phyloP scores from a whole-genome alignment of 2,113 vertebrate genomes.

The Ahaetulla prasina region DNA sequence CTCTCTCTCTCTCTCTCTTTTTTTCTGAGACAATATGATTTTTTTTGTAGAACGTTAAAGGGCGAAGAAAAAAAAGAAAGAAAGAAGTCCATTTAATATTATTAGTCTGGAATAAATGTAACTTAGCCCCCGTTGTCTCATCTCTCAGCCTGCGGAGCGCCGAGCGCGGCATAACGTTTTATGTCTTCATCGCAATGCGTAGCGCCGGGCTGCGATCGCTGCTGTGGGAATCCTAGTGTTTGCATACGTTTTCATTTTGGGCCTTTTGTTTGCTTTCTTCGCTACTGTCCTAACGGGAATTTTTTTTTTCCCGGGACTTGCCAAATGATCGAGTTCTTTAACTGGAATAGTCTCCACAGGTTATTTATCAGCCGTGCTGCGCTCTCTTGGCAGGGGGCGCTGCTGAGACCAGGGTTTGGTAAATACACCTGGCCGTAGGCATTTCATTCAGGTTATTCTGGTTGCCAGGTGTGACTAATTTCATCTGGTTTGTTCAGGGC shows the following conservation, averaged over 20 bases:
- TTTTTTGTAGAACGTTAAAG: constrained; percentile 32
- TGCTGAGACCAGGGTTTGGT: neutral
- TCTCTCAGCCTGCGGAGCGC: constrained; percentile 13
- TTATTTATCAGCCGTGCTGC: neutral
- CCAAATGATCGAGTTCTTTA: constrained; percentile 25
- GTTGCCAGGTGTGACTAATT: neutral
- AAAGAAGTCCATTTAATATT: constrained; percentile 55
- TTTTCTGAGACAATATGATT: neutral
- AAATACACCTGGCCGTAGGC: neutral
- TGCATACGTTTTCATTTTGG: constrained; percentile 69
- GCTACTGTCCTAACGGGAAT: constrained; percentile 60
- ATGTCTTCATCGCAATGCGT: constrained; percentile 54
- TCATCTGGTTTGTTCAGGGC: neutral
- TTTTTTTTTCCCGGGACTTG: no score
- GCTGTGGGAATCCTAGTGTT: constrained; percentile 60
- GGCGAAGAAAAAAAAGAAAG: neutral
- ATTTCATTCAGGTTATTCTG: neutral
- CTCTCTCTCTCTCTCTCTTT: constrained; percentile 43
- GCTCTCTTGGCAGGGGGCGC: constrained; percentile 23
- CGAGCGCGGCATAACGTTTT: constrained; percentile 61
- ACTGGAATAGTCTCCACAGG: constrained; percentile 33
- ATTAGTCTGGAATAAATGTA: constrained; percentile 52
- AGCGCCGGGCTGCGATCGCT: constrained; percentile 54
- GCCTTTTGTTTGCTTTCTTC: constrained; percentile 64
- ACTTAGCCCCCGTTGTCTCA: constrained; percentile 20